Evolutionary conservation across 2,797 vertebrate species (phyloP).

Genomic region (Ctenopoma multispine): DNA sequence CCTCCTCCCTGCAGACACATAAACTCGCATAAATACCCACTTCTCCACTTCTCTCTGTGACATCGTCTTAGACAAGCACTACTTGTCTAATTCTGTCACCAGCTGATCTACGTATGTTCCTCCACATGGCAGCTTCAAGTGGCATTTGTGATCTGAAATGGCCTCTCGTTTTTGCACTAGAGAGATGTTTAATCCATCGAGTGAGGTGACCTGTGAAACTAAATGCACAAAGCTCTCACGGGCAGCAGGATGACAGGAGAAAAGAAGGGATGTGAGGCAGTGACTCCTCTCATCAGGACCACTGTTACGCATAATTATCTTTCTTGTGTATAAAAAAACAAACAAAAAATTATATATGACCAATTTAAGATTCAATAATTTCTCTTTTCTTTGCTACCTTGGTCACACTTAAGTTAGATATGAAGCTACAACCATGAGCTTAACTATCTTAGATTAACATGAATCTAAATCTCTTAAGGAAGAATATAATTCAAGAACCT

Average conservation of each 20-base stretch:
- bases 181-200: slow-evolving; percentile 36
- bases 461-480: neutral
- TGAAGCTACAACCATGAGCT: neutral
- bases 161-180: slow-evolving; percentile 49
- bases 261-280: slow-evolving; percentile 10
- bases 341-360: neutral
- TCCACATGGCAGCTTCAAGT: slow-evolving; percentile 43
- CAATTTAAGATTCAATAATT: too few species aligned
- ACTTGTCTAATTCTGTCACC: slow-evolving; percentile 49
- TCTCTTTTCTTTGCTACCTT: too few species aligned
- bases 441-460: neutral
- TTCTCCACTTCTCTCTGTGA: slow-evolving; percentile 42
- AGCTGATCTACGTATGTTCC: slow-evolving; percentile 35
- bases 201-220: slow-evolving; percentile 59
- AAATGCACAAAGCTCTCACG: slow-evolving; percentile 49
- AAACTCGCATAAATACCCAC: slow-evolving; percentile 55
- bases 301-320: neutral
- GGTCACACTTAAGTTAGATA: too few species aligned
- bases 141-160: slow-evolving; percentile 55
- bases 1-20: slow-evolving; percentile 32
- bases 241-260: slow-evolving; percentile 31
- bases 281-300: neutral
- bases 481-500: too few species aligned
- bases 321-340: neutral
- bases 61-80: slow-evolving; percentile 45